These are phyloP conservation scores for Caenorhabditis wallacei DNA, from an alignment of 2,888 invertebrate species.

Conservation along the genomic window DNA sequence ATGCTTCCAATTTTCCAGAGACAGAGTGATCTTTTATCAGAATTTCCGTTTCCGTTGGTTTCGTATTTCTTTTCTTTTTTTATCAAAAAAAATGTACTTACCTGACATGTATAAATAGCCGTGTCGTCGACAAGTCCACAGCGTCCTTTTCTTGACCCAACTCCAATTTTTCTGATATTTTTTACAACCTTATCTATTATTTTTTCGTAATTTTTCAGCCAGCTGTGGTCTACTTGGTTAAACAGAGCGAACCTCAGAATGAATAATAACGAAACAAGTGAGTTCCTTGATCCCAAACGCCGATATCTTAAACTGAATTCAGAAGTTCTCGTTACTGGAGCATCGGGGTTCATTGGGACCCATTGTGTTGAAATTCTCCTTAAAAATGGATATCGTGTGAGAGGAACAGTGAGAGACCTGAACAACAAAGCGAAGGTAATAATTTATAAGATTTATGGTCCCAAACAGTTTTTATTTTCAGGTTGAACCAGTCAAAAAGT, in stretches of 20 bases:
- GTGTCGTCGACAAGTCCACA: constrained; percentile 42
- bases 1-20: constrained; percentile 13
- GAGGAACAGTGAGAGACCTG: constrained; percentile 84
- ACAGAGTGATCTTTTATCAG: constrained; percentile 52
- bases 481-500: constrained; percentile 68
- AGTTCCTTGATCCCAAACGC: too few species aligned
- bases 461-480: constrained; percentile 9
- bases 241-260: background rate
- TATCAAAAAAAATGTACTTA: constrained; percentile 47
- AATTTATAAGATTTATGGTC: too few species aligned
- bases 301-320: constrained; percentile 34
- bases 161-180: background rate
- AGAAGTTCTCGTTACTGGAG: constrained; percentile 85
- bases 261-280: constrained; percentile 59
- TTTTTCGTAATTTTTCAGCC: background rate
- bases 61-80: constrained; percentile 51
- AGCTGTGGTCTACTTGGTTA: background rate
- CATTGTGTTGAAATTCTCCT: constrained; percentile 85
- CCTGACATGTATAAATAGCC: constrained; percentile 39
- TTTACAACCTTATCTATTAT: constrained; percentile 2
- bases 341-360: constrained; percentile 85
- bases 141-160: constrained; percentile 19
- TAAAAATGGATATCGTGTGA: constrained; percentile 85
- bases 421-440: constrained; percentile 76
- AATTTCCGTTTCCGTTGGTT: constrained; percentile 43